Evolutionary conservation across 1,140 invertebrate genomes (phyloP).

Genomic region (Parasteatoda tepidariorum): DNA sequence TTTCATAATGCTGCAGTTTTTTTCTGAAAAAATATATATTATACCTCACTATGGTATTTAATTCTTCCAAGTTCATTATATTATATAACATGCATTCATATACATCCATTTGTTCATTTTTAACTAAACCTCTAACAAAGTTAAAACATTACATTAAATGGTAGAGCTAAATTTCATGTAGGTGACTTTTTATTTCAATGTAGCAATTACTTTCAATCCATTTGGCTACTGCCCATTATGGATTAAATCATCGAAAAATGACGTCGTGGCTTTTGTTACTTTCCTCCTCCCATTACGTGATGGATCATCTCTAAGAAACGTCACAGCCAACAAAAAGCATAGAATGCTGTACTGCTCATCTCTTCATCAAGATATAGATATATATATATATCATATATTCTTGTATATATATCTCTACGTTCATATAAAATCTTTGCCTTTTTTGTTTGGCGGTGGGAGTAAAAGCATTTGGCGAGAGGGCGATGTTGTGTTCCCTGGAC

Average conservation of each 20-base stretch:
- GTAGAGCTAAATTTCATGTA: too few relatives aligned
- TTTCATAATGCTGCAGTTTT: too few relatives aligned
- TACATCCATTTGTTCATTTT: too few relatives aligned
- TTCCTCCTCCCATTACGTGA: neutral
- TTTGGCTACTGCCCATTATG: neutral
- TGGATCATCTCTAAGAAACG: neutral
- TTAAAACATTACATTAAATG: too few relatives aligned
- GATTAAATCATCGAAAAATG: neutral
- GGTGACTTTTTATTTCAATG: neutral
- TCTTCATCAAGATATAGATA: neutral
- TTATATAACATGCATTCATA: too few relatives aligned
- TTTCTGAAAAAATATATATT: too few relatives aligned
- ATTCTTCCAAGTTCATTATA: too few relatives aligned
- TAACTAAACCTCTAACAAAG: too few relatives aligned
- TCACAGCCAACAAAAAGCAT: neutral
- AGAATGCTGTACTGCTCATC: neutral
- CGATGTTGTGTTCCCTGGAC: conserved; percentile 11
- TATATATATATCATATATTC: neutral
- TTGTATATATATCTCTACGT: conserved; percentile 1
- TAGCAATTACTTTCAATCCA: neutral
- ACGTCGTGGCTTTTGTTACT: neutral
- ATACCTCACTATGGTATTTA: too few relatives aligned
- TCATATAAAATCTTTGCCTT: neutral
- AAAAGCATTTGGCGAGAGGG: conserved; percentile 15
- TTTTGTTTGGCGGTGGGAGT: conserved; percentile 8